Base-by-base conservation (phyloP, 2,113 vertebrate species). In the Crotalus helleri region DNA sequence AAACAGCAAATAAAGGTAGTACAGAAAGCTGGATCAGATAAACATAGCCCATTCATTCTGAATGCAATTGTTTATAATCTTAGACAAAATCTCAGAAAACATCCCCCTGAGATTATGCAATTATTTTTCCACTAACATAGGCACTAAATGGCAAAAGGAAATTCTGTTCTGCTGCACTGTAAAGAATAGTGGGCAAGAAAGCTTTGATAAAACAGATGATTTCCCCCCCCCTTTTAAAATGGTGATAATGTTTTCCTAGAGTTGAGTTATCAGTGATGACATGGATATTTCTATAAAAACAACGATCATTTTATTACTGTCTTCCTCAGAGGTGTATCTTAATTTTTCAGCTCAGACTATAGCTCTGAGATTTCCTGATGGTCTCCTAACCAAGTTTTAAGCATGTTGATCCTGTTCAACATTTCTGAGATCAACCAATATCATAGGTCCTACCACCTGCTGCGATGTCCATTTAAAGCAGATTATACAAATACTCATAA, bases 21-120 rank as follows among this genome's bases (percentile, higher is more conserved):
- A 90, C 49, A 90, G 92, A 49, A 81, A 26, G 53, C 92, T 64
- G 21, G 57, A 93, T 87, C 57, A 87, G 81, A 54, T 89, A 61
- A 21, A 90, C 92, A 64, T 49, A 87, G 86, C 57, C 57, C 6
- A 33, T 81, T 90, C 92, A 87, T 90, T 93, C 88, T 93, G 92
- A 93, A 93, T 93, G 89, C 57, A 87, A 86, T 93, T 54, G 89
- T 93, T 93, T 93, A 93, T 87, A 93, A 93, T 93, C 57, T 90
- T 90, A 90, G 89, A 93, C 57, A 9, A 55, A 92, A 51, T 51
- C 49, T 51, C 49, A 51, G 7, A 92, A 92, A 93, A 61, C 85
- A 26, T 1, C 29, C 1, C 19, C 85, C n/a, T 19, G 57, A 93
- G 89, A 93, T 90, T 85, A 93, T 90, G 81, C 90, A 93, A 93